Evolutionary conservation across 2,888 invertebrate genomes (phyloP), one percentile per base, ranked within the genome.

Genomic region (Heliconius sara): DNA sequence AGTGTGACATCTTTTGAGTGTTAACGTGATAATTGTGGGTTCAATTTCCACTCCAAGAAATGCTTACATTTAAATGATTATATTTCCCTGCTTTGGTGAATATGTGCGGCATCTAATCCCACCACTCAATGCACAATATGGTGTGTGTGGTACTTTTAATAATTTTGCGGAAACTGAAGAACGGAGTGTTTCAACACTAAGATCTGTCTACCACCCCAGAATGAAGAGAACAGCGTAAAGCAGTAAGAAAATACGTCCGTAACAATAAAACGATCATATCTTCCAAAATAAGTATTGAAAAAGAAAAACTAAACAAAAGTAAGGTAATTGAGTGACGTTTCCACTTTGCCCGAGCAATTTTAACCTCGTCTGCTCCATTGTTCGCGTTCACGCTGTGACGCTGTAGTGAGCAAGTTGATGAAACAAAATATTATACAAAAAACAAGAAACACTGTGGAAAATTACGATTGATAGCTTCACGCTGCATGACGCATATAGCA

Each of bases 321-420:
- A 71, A 25, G 27, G 27, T 30, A 52, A 52, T 27, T 71, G 19
- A 71, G 71, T 71, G 52, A 71, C 27, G 52, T 71, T 71, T 71
- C 27, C 71, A 71, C 27, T 52, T 52, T 52, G 10, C 25, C 10
- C 5, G 65, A 34, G 22, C 19, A 52, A 71, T 71, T 47, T 71
- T 47, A 71, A 19, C 71, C 71, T 71, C 71, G 47, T 71, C 52
- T 30, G 27, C 22, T 12, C 47, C 52, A 52, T 52, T 71, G 52
- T 52, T 52, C 71, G 52, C 3, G 71, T 22, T 22, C 71, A 27
- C 71, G 71, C 19, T 22, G 19, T 71, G 27, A 27, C 71, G 27
- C 19, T 22, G 9, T 71, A 16, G 9, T 27, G 27, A 52, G 27
- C 27, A 71, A 47, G 25, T 27, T 71, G 19, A 47, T 47, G 1